A percentile compares a stretch with the other conserved stretches of the same genome.
phyloP scores from a whole-genome alignment of 2,888 invertebrate species.

The Eupeodes luniger region DNA sequence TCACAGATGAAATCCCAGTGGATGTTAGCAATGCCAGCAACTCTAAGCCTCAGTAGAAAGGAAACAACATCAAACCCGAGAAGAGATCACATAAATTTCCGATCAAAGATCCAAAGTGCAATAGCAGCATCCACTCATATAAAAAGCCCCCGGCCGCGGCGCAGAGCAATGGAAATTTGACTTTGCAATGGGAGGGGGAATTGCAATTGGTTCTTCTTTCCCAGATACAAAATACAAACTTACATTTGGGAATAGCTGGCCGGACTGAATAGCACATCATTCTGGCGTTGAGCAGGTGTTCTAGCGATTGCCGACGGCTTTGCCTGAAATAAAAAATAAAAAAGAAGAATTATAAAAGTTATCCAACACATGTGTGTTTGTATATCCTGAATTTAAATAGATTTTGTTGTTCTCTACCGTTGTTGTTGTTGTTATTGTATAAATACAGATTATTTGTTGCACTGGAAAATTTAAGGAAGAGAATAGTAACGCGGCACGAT shows the following conservation, averaged over 20 bases:
- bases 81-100: constrained; percentile 76
- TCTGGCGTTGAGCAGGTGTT: constrained; percentile 80
- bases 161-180: background rate
- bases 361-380: constrained; percentile 43
- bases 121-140: constrained; percentile 29
- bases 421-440: constrained; percentile 22
- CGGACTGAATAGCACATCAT: constrained; percentile 81
- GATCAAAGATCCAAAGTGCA: constrained; percentile 76
- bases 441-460: constrained; percentile 43
- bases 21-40: constrained; percentile 54
- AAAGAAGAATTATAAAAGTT: constrained; percentile 46
- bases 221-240: constrained; percentile 74
- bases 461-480: constrained; percentile 48
- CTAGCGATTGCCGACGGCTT: constrained; percentile 79
- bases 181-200: constrained; percentile 28
- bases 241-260: constrained; percentile 83
- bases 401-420: constrained; percentile 52
- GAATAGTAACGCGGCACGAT: constrained; percentile 47
- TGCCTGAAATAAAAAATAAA: constrained; percentile 79
- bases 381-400: constrained; percentile 71
- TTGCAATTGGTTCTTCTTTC: constrained; percentile 48
- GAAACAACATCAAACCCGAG: constrained; percentile 72
- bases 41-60: constrained; percentile 53
- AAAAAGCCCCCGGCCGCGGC: constrained; percentile 50
- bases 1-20: constrained; percentile 62